Percentiles rank a stretch among this genome's conserved stretches.
Conservation (phyloP, 2,113 vertebrate species). For the Psittacula cyanocephala region DNA sequence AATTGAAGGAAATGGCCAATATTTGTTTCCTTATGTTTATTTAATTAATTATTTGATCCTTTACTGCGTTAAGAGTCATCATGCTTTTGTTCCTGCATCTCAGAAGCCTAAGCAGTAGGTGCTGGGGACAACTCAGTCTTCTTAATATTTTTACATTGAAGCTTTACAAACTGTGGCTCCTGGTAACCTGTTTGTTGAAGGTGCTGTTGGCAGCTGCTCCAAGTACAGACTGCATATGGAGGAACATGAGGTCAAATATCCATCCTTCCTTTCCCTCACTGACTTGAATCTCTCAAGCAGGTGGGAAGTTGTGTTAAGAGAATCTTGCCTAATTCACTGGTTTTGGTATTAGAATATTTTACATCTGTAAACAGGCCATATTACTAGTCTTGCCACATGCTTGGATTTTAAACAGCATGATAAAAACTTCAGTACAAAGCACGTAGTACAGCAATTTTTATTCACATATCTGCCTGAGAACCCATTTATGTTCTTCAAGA, state of each 20-base stretch:
- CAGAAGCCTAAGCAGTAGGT: neutral
- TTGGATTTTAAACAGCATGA: neutral
- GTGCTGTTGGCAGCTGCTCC: neutral
- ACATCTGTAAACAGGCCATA: neutral
- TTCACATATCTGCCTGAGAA: neutral
- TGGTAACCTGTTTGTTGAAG: neutral
- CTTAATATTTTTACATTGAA: neutral
- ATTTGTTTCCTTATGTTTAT: neutral
- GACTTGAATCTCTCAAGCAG: neutral
- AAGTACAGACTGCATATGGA: neutral
- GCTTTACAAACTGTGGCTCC: neutral
- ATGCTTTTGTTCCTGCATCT: constrained; percentile 4
- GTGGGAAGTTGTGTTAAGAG: neutral
- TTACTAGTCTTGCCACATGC: neutral
- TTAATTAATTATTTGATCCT: neutral
- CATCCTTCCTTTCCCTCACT: neutral
- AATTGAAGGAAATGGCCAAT: neutral
- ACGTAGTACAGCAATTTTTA: neutral
- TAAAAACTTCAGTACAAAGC: neutral
- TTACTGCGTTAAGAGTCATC: constrained; percentile 17
- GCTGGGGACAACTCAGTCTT: neutral
- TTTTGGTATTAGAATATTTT: neutral
- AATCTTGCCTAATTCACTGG: neutral
- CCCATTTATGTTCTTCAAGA: neutral
- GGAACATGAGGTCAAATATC: neutral